phyloP scores from a whole-genome alignment of 2,888 invertebrate species.

The Sphinx pinastri region DNA sequence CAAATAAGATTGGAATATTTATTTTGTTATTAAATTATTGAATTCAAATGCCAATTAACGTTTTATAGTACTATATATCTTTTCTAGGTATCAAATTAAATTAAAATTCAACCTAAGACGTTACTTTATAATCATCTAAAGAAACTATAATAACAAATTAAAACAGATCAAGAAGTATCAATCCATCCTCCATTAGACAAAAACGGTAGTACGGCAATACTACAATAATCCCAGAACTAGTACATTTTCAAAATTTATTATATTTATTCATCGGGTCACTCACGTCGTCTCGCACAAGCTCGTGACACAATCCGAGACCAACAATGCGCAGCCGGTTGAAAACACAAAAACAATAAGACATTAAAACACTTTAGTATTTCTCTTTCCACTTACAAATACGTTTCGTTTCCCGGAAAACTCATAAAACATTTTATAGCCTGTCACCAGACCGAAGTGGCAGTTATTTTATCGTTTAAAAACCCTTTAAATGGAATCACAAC shows the following conservation, averaged over 20 bases:
- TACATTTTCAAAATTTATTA: not conserved
- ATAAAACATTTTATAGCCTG: constrained; percentile 22
- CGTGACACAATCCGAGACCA: not conserved
- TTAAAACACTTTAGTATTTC: constrained; percentile 6
- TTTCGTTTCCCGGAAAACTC: constrained; percentile 7
- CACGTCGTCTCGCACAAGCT: not conserved
- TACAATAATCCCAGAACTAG: not conserved
- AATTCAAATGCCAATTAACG: too few species aligned
- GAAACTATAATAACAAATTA: too few species aligned
- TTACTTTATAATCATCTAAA: too few species aligned
- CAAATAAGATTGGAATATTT: not conserved
- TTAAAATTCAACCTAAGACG: too few species aligned
- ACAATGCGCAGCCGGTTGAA: not conserved
- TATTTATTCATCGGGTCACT: not conserved
- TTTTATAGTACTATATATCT: too few species aligned
- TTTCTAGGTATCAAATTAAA: too few species aligned
- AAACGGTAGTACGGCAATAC: too few species aligned
- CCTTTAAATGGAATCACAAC: constrained; percentile 16
- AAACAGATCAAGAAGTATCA: too few species aligned
- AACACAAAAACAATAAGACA: constrained; percentile 10
- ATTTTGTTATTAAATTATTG: not conserved
- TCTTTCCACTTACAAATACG: constrained; percentile 15
- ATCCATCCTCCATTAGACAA: too few species aligned
- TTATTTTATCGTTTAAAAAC: constrained; percentile 22
- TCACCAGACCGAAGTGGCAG: constrained; percentile 22